Conservation (phyloP, 2,113 vertebrate genomes). For the Bungarus multicinctus region DNA sequence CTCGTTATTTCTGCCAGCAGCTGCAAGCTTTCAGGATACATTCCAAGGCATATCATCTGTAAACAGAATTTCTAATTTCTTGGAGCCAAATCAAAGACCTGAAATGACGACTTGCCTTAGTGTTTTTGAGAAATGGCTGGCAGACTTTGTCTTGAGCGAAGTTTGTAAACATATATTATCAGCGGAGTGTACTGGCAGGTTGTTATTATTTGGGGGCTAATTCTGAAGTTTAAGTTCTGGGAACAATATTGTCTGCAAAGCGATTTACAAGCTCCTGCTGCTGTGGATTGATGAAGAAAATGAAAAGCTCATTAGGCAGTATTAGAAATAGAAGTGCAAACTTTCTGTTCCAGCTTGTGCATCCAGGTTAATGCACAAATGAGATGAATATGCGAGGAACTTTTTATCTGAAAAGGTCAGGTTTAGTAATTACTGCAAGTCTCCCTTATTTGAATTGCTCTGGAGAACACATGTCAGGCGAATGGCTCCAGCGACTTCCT, state of each 20-base stretch:
- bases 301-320: constrained; percentile 35
- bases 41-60: neutral
- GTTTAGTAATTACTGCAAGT: constrained; percentile 38
- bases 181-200: neutral
- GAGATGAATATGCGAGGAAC: constrained; percentile 47
- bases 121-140: neutral
- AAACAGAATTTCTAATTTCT: neutral
- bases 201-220: neutral
- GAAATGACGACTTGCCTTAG: neutral
- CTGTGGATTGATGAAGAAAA: constrained; percentile 29
- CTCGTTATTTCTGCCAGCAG: neutral
- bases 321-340: constrained; percentile 14
- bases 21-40: neutral
- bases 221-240: constrained; percentile 24
- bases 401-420: constrained; percentile 43
- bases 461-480: constrained; percentile 34
- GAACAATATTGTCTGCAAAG: constrained; percentile 5
- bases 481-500: constrained; percentile 41
- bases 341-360: constrained; percentile 19
- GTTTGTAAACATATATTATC: neutral
- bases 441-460: constrained; percentile 33
- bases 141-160: neutral
- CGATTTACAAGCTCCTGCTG: constrained; percentile 20
- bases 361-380: constrained; percentile 32
- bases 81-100: neutral